Conservation (phyloP, 1,140 invertebrate genomes). For the Calliopsis andreniformis region DNA sequence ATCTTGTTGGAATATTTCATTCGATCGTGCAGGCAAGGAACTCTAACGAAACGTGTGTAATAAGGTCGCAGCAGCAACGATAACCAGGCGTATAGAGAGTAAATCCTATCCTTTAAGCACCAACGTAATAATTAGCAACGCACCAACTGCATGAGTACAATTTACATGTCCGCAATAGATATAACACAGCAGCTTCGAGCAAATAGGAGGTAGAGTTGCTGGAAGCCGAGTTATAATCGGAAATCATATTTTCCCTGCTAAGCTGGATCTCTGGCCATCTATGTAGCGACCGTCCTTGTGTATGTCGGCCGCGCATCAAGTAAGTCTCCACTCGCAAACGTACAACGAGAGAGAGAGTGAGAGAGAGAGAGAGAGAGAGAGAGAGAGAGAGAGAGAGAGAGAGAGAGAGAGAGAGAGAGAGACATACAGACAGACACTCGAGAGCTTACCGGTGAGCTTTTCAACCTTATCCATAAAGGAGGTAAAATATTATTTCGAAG, state of each 20-base stretch:
- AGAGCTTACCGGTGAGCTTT: slow-evolving; percentile 28
- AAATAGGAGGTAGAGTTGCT: slow-evolving; percentile 67
- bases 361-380: no score
- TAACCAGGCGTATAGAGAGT: slow-evolving; percentile 24
- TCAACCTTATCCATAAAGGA: slow-evolving; percentile 17
- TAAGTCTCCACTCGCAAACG: slow-evolving; percentile 68
- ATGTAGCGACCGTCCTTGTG: slow-evolving; percentile 69
- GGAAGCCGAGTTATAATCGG: slow-evolving; percentile 73
- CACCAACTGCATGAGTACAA: slow-evolving; percentile 65
- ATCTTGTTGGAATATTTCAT: no score
- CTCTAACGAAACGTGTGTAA: background rate
- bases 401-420: no score
- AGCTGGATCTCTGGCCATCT: slow-evolving; percentile 73
- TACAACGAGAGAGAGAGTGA: no score
- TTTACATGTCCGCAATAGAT: slow-evolving; percentile 66
- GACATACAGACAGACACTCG: slow-evolving; percentile 14
- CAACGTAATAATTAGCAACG: slow-evolving; percentile 57
- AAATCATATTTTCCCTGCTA: slow-evolving; percentile 73
- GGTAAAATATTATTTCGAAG: slow-evolving; percentile 45
- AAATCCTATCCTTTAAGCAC: slow-evolving; percentile 50
- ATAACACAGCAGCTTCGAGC: slow-evolving; percentile 66
- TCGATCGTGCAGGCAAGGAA: no score
- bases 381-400: no score
- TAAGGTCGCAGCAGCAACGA: slow-evolving; percentile 32
- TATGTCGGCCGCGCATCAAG: slow-evolving; percentile 70